Conservation (phyloP, 1,140 invertebrate species). For the Diachasma alloeum region DNA sequence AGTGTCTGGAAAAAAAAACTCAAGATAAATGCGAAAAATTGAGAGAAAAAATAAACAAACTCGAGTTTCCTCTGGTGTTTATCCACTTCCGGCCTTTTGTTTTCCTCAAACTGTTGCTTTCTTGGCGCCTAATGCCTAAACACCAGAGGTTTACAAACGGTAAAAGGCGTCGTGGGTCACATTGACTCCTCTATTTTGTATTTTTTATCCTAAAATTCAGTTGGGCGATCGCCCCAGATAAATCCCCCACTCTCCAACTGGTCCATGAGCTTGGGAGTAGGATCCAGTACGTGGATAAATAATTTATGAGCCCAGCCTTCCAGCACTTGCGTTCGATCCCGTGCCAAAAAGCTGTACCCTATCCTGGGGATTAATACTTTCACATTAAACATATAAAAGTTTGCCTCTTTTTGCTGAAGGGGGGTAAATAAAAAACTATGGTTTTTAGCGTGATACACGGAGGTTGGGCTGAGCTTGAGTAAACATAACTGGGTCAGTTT, state of each 20-base stretch:
- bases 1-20: neutral
- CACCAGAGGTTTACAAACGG: neutral
- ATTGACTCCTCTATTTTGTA: neutral
- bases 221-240: neutral
- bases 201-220: neutral
- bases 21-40: neutral
- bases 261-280: neutral
- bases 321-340: neutral
- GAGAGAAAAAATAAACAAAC: neutral
- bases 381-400: neutral
- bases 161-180: too few species aligned
- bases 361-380: neutral
- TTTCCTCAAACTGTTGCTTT: slow-evolving; percentile 30
- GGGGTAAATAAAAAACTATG: neutral
- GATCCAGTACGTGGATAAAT: neutral
- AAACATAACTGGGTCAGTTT: slow-evolving; percentile 10
- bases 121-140: neutral
- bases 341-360: neutral
- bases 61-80: neutral
- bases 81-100: neutral
- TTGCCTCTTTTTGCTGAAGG: neutral
- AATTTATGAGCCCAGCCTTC: neutral
- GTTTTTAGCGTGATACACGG: neutral
- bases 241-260: neutral
- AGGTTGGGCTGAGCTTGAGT: neutral